Conservation (phyloP, 1,140 invertebrate genomes). For the Hormaphis cornu region DNA sequence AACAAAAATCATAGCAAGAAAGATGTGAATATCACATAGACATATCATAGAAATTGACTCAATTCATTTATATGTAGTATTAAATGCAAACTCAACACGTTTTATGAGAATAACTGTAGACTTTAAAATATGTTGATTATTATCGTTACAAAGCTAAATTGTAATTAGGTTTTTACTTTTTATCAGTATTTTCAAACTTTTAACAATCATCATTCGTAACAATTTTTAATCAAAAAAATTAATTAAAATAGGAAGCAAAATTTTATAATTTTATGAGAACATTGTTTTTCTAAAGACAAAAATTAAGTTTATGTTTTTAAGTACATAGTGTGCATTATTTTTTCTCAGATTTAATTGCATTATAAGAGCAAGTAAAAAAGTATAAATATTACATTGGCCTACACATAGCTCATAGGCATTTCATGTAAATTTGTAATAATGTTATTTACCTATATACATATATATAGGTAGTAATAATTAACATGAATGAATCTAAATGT, state of each 20-base stretch:
- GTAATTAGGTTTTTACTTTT: neutral
- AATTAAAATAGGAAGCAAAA: neutral
- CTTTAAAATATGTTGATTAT: too few species aligned
- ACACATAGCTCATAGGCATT: slow-evolving; percentile 6
- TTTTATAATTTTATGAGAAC: neutral
- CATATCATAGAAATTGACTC: slow-evolving; percentile 4
- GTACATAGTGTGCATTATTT: slow-evolving; percentile 4
- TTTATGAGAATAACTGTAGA: neutral
- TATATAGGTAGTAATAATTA: too few species aligned
- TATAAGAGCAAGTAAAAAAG: slow-evolving; percentile 12
- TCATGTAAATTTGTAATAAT: neutral
- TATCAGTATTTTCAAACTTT: neutral
- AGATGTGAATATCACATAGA: slow-evolving; percentile 4
- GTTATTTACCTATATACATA: slow-evolving; percentile 8
- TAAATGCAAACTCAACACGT: slow-evolving; percentile 15
- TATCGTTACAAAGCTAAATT: neutral
- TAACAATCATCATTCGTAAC: neutral
- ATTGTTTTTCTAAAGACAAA: neutral
- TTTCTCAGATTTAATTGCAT: neutral
- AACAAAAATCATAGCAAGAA: neutral
- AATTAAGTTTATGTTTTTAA: neutral
- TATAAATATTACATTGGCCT: slow-evolving; percentile 21
- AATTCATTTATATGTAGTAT: neutral
- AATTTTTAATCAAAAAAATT: slow-evolving; percentile 2
- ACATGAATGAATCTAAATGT: slow-evolving; percentile 5